Base-by-base conservation (phyloP, 2,113 vertebrate species). In the Oreochromis niloticus region DNA sequence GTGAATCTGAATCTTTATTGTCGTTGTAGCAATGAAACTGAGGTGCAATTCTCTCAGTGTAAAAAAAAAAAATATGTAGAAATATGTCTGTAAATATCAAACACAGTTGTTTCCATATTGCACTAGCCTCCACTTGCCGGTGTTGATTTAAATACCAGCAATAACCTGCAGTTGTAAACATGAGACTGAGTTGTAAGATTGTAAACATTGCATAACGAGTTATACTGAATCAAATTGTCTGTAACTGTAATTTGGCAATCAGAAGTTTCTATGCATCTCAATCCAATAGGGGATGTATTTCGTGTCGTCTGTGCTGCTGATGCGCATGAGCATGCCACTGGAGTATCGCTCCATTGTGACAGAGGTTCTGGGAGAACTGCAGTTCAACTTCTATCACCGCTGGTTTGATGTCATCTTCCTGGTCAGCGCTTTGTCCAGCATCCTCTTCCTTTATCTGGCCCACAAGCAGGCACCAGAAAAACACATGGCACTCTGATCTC, bases 331-430 rank as follows among this genome's bases (percentile, higher is more conserved):
- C 78, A 99, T 99, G 98, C 99, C 99, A 1, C 94, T 96, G 11
- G 97, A 99, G 46, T 99, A 99, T 87, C 98, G 98, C 86, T 98
- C 97, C 91, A 99, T 99, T 0, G 97, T 99, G 79, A 98, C 98
- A 0, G 97, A 99, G 82, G 99, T 99, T 32, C 96, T 99, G 6
- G 98, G 99, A 36, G 99, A 99, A 80, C 97, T 99, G 59, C 99
- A 99, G 95, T 99, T 99, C 93, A 99, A 98, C 94, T 99, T 99
- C 90, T 99, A 99, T 71, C 99, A 99, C 93, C 98, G 98, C 1
- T 99, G 99, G 99, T 99, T 99, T 83, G 99, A 99, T 52, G 99
- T 99, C 48, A 99, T 99, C 96, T 99, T 99, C 95, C 96, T 99
- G 85, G 98, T 99, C 94, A 99, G 98, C 11, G 99, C 99, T 0